Conservation (phyloP, 2,888 invertebrate species). For the Trichopria drosophilae region DNA sequence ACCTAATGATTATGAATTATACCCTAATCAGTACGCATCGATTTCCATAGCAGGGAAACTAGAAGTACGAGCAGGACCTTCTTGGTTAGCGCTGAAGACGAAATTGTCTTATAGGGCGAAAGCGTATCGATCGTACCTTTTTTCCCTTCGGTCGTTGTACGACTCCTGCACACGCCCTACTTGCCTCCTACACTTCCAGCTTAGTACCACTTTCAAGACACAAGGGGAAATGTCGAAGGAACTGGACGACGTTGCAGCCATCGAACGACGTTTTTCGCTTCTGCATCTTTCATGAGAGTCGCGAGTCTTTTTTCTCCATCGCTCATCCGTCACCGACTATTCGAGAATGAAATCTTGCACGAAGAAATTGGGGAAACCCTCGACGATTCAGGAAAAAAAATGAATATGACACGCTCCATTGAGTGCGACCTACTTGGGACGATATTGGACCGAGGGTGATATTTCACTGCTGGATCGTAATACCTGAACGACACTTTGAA, state of each 20-base stretch:
- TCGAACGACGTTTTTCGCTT: constrained; percentile 17
- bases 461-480: too few relatives aligned
- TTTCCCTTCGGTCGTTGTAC: constrained; percentile 34
- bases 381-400: constrained; percentile 17
- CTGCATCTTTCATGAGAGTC: constrained; percentile 43
- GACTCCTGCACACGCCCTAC: constrained; percentile 35
- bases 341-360: constrained; percentile 21
- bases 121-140: constrained; percentile 50
- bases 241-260: constrained; percentile 41
- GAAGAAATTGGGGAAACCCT: constrained; percentile 25
- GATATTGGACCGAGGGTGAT: constrained; percentile 12
- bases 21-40: too few relatives aligned
- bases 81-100: too few relatives aligned
- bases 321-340: constrained; percentile 4
- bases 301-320: constrained; percentile 27
- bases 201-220: constrained; percentile 27
- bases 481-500: too few relatives aligned
- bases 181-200: constrained; percentile 26
- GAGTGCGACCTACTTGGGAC: constrained; percentile 25
- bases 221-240: constrained; percentile 24
- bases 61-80: too few relatives aligned
- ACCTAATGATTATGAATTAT: too few relatives aligned
- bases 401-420: constrained; percentile 31
- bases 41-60: too few relatives aligned
- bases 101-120: constrained; percentile 53